Percentiles rank a stretch among this genome's conserved stretches.
These are phyloP conservation scores for Barnardius zonarius DNA, from an alignment of 2,113 vertebrate genomes.

Conservation along the genomic window DNA sequence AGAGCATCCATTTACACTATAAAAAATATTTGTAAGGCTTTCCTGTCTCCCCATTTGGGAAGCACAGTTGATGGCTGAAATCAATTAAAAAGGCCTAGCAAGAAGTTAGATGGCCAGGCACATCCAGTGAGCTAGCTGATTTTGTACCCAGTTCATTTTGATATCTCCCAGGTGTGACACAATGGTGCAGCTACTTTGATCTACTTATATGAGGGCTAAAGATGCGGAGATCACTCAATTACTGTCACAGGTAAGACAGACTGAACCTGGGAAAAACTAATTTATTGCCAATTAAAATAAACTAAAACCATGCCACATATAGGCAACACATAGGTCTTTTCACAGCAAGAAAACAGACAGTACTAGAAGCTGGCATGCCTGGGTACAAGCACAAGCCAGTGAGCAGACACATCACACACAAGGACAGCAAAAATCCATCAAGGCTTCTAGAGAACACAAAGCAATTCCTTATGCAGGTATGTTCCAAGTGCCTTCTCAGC, in stretches of 20 bases:
- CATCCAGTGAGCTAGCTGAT: not conserved
- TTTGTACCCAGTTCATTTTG: not conserved
- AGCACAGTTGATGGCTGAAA: not conserved
- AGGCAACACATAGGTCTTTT: not conserved
- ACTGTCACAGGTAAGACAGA: not conserved
- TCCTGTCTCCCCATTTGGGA: not conserved
- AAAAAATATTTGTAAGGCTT: not conserved
- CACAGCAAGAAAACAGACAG: not conserved
- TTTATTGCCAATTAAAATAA: not conserved
- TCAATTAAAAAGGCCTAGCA: not conserved
- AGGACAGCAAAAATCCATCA: not conserved
- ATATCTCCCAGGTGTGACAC: not conserved
- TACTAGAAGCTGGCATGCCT: not conserved
- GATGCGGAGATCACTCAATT: not conserved
- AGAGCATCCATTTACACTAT: not conserved
- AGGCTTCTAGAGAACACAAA: not conserved
- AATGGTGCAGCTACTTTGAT: not conserved
- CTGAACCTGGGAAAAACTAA: not conserved
- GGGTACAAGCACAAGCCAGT: not conserved
- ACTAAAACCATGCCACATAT: fast-evolving
- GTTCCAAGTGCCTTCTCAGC: not conserved
- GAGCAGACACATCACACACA: not conserved
- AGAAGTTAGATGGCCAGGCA: not conserved
- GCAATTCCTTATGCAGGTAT: not conserved
- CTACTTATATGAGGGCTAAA: not conserved